Base-by-base conservation (phyloP, 2,888 invertebrate species). In the Amphimallon solstitiale region DNA sequence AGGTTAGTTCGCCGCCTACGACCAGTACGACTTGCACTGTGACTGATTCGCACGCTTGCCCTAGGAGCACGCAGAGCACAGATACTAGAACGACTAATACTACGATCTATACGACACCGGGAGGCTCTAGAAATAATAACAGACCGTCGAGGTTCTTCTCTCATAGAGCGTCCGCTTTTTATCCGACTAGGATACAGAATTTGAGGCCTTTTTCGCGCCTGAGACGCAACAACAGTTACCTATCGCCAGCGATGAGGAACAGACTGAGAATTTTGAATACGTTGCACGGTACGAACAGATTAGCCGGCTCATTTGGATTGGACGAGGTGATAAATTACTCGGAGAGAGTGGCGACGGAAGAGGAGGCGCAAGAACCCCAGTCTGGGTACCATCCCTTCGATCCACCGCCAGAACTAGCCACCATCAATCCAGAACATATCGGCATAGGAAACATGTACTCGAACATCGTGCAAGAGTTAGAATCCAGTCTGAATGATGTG, bases 301-400 rank as follows among this genome's bases (percentile, higher is more conserved):
- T 62, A 15, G n/a, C 52, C 7, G 40, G 56, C 15, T n/a, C 72
- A 48, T 76, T 77, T 60, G 75, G 75, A 6, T 70, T 76, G 5
- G 81, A 82, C 63, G 80, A 81, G 70, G 74, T 82, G 0, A 80
- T 81, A 35, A 81, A 82, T 71, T 82, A 77, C 71, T 77, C 81
- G 0, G 81, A 81, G 69, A 72, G 80, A 12, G 77, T 76, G 12
- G 76, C 76, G 54, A 74, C 77, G 4, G 79, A 79, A 67, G 79
- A 78, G 48, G 77, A 78, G 45, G 70, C 72, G 1, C 63, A 70
- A 21, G 68, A 69, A 15, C 66, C 67, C 15, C 23, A 62, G 5
- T 21, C 63, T 17, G 68, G 48, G 61, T 77, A 71, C 64, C 77
- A 73, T 69, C 75, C 74, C n/a, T 77, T 73, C 67, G 76, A 78